Evolutionary conservation across 2,888 invertebrate genomes (phyloP).

Genomic region (Philereme vetulata): DNA sequence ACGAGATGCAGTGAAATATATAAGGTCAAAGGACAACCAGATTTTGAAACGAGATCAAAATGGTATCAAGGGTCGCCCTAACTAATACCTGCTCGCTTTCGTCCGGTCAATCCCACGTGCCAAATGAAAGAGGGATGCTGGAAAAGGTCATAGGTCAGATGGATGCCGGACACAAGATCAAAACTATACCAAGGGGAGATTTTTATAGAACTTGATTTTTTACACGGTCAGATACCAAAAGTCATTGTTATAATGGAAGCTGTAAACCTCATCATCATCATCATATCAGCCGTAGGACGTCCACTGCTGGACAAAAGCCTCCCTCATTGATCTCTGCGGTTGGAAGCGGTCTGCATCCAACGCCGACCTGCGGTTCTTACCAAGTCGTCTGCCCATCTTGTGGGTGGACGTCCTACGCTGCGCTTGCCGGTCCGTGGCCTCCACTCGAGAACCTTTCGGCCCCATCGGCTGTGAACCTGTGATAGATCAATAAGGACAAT

Average conservation of each 20-base stretch:
- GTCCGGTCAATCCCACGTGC: conserved; percentile 7
- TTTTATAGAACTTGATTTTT: conserved; percentile 32
- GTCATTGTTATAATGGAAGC: conserved; percentile 2
- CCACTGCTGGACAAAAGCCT: too few relatives aligned
- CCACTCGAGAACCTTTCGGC: too few relatives aligned
- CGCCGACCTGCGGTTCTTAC: too few relatives aligned
- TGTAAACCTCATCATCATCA: too few relatives aligned
- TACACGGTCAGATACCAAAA: conserved; percentile 23
- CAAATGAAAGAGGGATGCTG: conserved; percentile 14
- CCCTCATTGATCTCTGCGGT: too few relatives aligned
- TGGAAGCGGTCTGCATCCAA: too few relatives aligned
- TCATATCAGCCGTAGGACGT: too few relatives aligned
- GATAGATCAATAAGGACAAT: too few relatives aligned
- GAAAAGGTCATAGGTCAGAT: conserved; percentile 16
- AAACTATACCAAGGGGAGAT: conserved; percentile 46
- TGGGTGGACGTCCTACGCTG: too few relatives aligned
- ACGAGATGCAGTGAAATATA: background rate
- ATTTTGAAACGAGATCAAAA: conserved; percentile 15
- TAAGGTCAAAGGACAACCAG: conserved; percentile 4
- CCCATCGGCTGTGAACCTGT: too few relatives aligned
- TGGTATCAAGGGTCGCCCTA: conserved; percentile 8
- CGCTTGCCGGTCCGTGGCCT: too few relatives aligned
- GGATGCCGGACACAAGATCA: conserved; percentile 41
- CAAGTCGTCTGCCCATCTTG: too few relatives aligned
- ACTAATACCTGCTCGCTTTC: conserved; percentile 3